Evolutionary conservation across 2,888 invertebrate genomes (phyloP).

Genomic region (Teleiodes luculella): DNA sequence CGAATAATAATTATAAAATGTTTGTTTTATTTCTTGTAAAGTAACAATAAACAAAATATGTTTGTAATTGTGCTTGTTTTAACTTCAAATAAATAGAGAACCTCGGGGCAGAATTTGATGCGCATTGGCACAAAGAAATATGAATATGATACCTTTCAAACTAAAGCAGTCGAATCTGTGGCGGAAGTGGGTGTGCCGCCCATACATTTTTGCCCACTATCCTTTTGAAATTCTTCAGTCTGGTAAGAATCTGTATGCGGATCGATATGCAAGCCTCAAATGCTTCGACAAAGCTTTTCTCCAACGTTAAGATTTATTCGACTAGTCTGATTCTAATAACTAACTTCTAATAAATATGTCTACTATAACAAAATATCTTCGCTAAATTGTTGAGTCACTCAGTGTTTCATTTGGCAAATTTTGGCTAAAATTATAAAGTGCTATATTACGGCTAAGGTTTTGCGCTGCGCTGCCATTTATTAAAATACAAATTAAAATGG

Average conservation of each 20-base stretch:
- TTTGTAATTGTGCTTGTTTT: too few relatives aligned
- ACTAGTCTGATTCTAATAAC: slow-evolving; percentile 51
- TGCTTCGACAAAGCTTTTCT: slow-evolving; percentile 33
- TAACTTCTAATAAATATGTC: slow-evolving; percentile 49
- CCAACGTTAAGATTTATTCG: slow-evolving; percentile 34
- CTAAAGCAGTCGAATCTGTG: too few relatives aligned
- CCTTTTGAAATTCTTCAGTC: too few relatives aligned
- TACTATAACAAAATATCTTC: slow-evolving; percentile 44
- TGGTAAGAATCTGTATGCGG: slow-evolving; percentile 21
- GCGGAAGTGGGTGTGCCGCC: too few relatives aligned
- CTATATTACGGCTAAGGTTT: slow-evolving; percentile 23
- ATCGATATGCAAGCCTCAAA: slow-evolving; percentile 49
- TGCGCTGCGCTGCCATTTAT: not conserved
- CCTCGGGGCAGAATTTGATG: too few relatives aligned
- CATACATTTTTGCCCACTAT: too few relatives aligned
- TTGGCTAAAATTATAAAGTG: slow-evolving; percentile 63
- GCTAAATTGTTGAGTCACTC: slow-evolving; percentile 51
- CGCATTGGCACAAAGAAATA: too few relatives aligned
- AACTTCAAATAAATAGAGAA: too few relatives aligned
- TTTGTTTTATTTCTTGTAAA: too few relatives aligned
- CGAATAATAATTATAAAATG: too few relatives aligned
- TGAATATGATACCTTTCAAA: too few relatives aligned
- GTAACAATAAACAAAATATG: too few relatives aligned
- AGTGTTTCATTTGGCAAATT: slow-evolving; percentile 65
- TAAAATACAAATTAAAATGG: not conserved